Base-by-base conservation (phyloP, 2,888 invertebrate genomes). In the Lasioglossum pauxillum region DNA sequence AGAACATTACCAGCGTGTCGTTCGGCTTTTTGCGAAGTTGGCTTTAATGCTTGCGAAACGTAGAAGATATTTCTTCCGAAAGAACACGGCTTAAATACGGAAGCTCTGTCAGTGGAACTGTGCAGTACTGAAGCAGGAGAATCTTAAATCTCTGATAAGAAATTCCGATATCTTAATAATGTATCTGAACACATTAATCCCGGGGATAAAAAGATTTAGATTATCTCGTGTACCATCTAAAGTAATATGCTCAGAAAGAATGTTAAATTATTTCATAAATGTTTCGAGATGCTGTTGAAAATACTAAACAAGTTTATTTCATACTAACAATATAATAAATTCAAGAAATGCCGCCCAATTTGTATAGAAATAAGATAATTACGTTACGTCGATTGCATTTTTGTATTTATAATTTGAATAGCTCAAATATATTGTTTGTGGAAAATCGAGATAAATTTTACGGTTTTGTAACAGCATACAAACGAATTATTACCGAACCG, bases 91-190 rank as follows among this genome's bases (percentile, higher is more conserved):
- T 64, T 31, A 64, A 64, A 64, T 31, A 8, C 31, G 64, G 0
- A 19, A 64, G 31, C 64, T 35, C 31, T 19, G 16, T 31, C 35
- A 16, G 64, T 31, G 16, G 16, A 64, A 31, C 31, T 31, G 64
- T 19, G 16, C 31, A 31, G 16, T 19, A 31, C 31, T 3, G 19
- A 35, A 31, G 31, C 64, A 35, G 64, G 19, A 64, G 16, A 64
- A 31, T 7, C 31, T 64, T 31, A 64, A 64, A 64, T 31, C 64
- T 64, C 31, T 64, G 64, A 64, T 64, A 64, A 64, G 31, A 64
- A 64, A 64, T 64, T 31, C 19, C 64, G 19, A 64, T 64, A 64
- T 64, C 64, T 64, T 64, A 64, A 64, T 64, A 64, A 64, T 64
- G 8, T 64, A 64, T 64, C 64, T 64, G 27, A 64, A 64, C 64